Percentiles rank a stretch among this genome's conserved stretches.
These are phyloP conservation scores for Cataglyphis hispanica DNA, from an alignment of 1,140 invertebrate genomes.

Conservation along the genomic window DNA sequence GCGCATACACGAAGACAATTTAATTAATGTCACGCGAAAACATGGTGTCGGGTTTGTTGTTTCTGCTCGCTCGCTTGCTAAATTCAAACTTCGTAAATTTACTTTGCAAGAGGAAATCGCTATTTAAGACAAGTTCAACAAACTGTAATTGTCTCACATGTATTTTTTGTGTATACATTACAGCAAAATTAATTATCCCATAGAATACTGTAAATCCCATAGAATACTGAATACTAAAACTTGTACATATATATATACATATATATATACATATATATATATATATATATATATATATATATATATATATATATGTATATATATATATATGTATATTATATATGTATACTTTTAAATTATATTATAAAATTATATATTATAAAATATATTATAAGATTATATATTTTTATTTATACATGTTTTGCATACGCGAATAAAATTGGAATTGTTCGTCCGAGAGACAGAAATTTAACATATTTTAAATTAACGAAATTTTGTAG, in stretches of 20 bases:
- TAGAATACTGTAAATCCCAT: background rate
- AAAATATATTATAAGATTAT: too few relatives aligned
- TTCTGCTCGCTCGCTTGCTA: conserved; percentile 15
- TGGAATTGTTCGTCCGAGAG: background rate
- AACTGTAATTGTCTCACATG: background rate
- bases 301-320: too few relatives aligned
- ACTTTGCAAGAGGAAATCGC: background rate
- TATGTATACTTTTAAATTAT: too few relatives aligned
- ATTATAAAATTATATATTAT: too few relatives aligned
- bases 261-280: too few relatives aligned
- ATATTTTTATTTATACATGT: background rate
- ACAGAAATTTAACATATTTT: background rate
- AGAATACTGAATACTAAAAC: too few relatives aligned
- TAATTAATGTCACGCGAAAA: conserved; percentile 60
- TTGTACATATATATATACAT: too few relatives aligned
- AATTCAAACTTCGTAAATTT: conserved; percentile 41
- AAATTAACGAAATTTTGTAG: background rate
- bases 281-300: too few relatives aligned
- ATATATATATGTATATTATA: too few relatives aligned
- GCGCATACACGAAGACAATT: conserved; percentile 43
- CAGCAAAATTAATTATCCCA: background rate
- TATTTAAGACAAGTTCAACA: background rate
- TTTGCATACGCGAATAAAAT: background rate
- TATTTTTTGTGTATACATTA: background rate
- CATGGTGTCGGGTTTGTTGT: conserved; percentile 50